Conservation (phyloP, 2,113 vertebrate species). For the Tetrao urogallus region DNA sequence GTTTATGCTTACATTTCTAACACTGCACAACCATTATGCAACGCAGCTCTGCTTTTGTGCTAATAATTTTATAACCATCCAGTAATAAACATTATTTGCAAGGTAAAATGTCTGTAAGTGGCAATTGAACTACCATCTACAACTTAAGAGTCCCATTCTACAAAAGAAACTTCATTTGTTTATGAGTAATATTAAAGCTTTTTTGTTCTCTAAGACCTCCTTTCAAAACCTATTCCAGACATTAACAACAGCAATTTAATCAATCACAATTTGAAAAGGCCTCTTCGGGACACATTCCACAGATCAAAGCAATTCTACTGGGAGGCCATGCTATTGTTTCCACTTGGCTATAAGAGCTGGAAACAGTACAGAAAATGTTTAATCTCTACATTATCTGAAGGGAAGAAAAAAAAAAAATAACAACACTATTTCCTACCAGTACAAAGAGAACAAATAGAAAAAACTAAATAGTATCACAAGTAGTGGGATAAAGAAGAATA, state of each 20-base stretch:
- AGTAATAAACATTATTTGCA: background rate
- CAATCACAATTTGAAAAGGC: background rate
- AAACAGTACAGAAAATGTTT: background rate
- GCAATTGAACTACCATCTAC: background rate
- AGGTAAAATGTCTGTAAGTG: background rate
- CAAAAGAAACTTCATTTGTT: background rate
- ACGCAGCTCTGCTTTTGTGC: background rate
- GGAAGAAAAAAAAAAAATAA: background rate
- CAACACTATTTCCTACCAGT: background rate
- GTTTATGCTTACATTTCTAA: background rate
- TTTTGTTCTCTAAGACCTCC: background rate
- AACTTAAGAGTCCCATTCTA: background rate
- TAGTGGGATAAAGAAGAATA: background rate
- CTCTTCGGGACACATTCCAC: conserved; percentile 20
- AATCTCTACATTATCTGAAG: background rate
- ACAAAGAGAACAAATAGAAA: background rate
- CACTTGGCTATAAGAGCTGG: background rate
- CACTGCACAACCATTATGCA: background rate
- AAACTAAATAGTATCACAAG: background rate
- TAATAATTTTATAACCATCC: background rate
- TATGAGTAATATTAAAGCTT: background rate
- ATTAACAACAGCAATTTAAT: background rate
- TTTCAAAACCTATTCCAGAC: background rate
- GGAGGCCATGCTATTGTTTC: conserved; percentile 1
- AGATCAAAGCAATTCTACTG: conserved; percentile 46